A percentile compares a stretch with the other conserved stretches of the same genome.
Conservation (phyloP, 2,888 invertebrate genomes). For the Cactoblastis cactorum region DNA sequence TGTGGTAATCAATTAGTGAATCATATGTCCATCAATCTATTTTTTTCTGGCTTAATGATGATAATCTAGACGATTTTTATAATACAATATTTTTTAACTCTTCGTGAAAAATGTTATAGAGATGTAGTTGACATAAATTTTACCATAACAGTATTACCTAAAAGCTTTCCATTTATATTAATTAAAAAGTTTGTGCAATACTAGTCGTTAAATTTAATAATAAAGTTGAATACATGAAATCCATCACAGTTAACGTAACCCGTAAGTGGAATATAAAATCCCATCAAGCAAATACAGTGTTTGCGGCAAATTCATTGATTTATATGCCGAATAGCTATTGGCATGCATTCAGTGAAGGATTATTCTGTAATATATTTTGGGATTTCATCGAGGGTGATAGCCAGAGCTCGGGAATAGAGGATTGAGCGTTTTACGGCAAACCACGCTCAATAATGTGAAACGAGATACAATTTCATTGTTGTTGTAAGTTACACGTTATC, state of each 20-base stretch:
- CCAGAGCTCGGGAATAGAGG: conserved; percentile 1
- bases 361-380: conserved; percentile 15
- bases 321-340: conserved; percentile 14
- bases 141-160: background rate
- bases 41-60: too few relatives aligned
- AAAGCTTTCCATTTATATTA: background rate
- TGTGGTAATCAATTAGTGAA: too few relatives aligned
- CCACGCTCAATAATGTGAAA: background rate
- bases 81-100: too few relatives aligned
- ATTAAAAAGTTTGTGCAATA: background rate
- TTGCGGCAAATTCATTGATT: conserved; percentile 15
- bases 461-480: background rate
- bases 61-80: too few relatives aligned
- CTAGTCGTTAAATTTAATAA: background rate
- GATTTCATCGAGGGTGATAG: conserved; percentile 8
- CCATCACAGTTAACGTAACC: conserved; percentile 12
- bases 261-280: conserved; percentile 11
- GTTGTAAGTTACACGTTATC: background rate
- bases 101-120: too few relatives aligned
- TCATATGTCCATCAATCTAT: too few relatives aligned
- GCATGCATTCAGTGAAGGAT: conserved; percentile 14
- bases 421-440: conserved; percentile 1
- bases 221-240: conserved; percentile 1
- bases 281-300: conserved; percentile 13
- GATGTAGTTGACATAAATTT: too few relatives aligned